A percentile compares a stretch with the other conserved stretches of the same genome.
These are phyloP conservation scores for Manis pentadactyla DNA, from an alignment of 2,797 vertebrate genomes.

Conservation along the genomic window DNA sequence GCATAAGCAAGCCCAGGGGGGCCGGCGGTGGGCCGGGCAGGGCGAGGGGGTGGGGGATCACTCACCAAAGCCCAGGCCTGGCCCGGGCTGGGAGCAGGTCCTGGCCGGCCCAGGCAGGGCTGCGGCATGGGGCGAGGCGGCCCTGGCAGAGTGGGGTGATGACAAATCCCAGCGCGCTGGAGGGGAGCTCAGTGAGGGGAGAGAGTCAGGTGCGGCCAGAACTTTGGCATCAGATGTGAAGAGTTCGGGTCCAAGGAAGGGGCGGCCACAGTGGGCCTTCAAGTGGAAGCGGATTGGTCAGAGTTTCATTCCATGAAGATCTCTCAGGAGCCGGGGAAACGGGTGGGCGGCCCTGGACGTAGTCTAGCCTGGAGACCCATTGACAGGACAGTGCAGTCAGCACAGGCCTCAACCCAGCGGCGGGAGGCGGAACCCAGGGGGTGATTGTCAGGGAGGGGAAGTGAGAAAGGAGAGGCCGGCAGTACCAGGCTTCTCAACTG, in stretches of 20 bases:
- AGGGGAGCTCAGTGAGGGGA: neutral
- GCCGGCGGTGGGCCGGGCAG: accelerated
- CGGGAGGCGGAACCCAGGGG: too few species aligned
- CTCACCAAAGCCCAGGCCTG: neutral
- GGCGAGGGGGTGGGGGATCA: accelerated
- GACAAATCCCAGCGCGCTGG: neutral
- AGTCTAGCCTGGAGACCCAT: neutral
- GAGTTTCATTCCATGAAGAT: neutral
- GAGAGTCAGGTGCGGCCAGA: neutral
- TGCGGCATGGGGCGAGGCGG: neutral
- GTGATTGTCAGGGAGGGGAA: neutral
- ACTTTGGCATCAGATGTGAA: neutral
- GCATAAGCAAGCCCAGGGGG: neutral
- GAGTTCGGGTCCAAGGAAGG: neutral
- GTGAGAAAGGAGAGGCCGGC: neutral
- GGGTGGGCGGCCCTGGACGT: neutral
- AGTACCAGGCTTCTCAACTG: neutral
- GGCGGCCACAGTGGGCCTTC: neutral
- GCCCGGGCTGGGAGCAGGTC: too few species aligned
- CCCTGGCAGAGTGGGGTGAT: neutral
- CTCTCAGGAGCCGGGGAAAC: neutral
- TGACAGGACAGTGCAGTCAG: neutral
- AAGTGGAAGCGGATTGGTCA: neutral
- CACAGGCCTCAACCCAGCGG: neutral
- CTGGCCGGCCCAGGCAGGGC: neutral